Conservation (phyloP, 2,797 vertebrate species). For the Emys orbicularis region DNA sequence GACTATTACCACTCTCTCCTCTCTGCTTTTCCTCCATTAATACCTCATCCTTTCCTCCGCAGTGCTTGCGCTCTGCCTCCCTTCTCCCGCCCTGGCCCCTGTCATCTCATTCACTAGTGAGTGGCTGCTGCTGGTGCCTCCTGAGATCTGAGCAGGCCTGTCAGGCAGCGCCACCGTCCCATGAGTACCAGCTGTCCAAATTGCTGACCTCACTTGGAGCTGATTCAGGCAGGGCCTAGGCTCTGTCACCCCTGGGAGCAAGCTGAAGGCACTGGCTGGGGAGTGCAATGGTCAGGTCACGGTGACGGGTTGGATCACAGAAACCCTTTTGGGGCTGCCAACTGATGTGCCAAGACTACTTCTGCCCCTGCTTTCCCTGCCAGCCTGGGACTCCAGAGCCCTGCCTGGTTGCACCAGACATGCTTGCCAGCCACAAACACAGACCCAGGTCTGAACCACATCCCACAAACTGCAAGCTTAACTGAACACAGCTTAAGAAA, state of each 20-base stretch:
- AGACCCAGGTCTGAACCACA: no score
- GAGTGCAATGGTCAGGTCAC: no score
- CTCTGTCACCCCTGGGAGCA: accelerated
- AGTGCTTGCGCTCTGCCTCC: neutral
- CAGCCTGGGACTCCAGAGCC: no score
- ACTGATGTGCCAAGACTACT: no score
- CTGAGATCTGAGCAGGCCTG: no score
- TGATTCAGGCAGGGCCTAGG: neutral
- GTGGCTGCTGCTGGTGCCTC: neutral
- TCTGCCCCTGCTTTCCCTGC: no score
- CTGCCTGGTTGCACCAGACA: no score
- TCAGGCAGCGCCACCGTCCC: neutral
- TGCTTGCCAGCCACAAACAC: no score
- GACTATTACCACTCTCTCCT: accelerated
- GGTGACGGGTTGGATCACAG: no score
- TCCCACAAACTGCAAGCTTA: no score
- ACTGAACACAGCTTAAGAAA: no score
- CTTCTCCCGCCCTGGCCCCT: neutral
- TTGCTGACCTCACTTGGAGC: accelerated
- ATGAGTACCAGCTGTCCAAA: accelerated
- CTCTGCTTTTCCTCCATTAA: neutral
- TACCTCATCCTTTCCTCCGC: neutral
- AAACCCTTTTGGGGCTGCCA: no score
- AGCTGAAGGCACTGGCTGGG: accelerated
- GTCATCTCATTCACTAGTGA: neutral